Base-by-base conservation (phyloP, 2,888 invertebrate genomes). In the Napeogenes inachia region DNA sequence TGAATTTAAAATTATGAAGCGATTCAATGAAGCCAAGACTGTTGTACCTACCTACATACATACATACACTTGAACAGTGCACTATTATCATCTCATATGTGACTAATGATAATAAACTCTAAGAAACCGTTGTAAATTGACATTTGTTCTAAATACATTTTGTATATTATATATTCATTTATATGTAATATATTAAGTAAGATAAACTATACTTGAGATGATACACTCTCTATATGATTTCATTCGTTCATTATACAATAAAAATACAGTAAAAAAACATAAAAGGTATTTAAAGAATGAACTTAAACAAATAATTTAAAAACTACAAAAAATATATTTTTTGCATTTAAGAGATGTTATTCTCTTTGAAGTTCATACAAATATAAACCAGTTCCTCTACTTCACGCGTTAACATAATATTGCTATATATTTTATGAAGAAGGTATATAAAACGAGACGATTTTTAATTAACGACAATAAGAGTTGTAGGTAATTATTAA, bases 381-480 rank as follows among this genome's bases (percentile, higher is more conserved):
- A 21, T 21, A 21, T 21, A 21, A 86, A 87, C 87, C 78, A 75
- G 87, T 87, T 87, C 82, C 82, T 80, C 76, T 66, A 76, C 83
- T 82, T 75, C 76, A 77, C 75, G 82, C 80, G 80, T 84, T 81
- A 78, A 77, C 79, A 79, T 78, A 78, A 76, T 75, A 75, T 74
- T 75, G 71, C 71, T 45, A 35, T 46, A 57, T 33, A 46, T 50
- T 50, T 50, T 21, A 21, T 50, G 50, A 50, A 30, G 10, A 50
- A 30, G 21, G 47, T 50, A 21, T 30, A 8, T 30, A 50, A 42
- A 50, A 50, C 35, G 35, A 10, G n/a, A 35, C 8, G n/a, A 8
- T 55, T 55, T n/a, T 35, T 30, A 55, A 33, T 13, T 12, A 35
- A 12, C n/a, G 35, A 4, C 32, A 33, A 13, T 54, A 5, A 32